Percentiles rank a stretch among this genome's conserved stretches.
These are phyloP conservation scores for Parapristionchus giblindavisi DNA, from an alignment of 2,888 invertebrate genomes.

Conservation along the genomic window DNA sequence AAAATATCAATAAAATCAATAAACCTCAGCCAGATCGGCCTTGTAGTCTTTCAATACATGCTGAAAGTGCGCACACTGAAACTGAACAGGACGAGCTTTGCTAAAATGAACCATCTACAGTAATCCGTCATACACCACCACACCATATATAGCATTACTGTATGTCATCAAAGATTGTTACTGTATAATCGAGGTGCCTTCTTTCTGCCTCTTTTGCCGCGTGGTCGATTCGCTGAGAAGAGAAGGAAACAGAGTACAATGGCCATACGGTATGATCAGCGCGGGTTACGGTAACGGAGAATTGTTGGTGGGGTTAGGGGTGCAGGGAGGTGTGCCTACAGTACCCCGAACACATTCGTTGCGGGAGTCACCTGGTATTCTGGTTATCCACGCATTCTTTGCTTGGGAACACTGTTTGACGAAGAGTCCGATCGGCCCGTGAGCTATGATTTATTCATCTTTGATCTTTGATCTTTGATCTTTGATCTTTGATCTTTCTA, in stretches of 20 bases:
- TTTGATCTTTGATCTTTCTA: neutral
- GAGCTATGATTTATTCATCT: slow-evolving; percentile 15
- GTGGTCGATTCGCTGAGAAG: slow-evolving; percentile 14
- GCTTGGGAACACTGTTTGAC: slow-evolving; percentile 32
- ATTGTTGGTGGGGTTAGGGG: neutral
- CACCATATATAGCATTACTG: neutral
- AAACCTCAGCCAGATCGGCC: too few relatives aligned
- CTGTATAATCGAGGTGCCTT: slow-evolving; percentile 29
- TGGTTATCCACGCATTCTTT: slow-evolving; percentile 10
- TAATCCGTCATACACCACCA: neutral
- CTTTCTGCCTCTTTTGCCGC: slow-evolving; percentile 18
- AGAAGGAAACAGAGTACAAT: neutral
- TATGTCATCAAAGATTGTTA: neutral
- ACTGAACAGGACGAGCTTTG: too few relatives aligned
- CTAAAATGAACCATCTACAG: too few relatives aligned
- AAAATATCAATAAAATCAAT: too few relatives aligned
- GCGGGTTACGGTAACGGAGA: slow-evolving; percentile 16
- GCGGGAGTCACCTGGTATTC: slow-evolving; percentile 33
- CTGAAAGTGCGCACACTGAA: neutral
- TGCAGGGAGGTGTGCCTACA: slow-evolving; percentile 14
- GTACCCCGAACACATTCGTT: slow-evolving; percentile 30
- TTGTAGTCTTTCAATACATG: too few relatives aligned
- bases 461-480: too few relatives aligned
- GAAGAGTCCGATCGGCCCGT: slow-evolving; percentile 26
- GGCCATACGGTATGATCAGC: neutral